Percentiles rank a stretch among this genome's conserved stretches.
Conservation (phyloP, 92 coral and sea anemone genomes). For the Porites rus region DNA sequence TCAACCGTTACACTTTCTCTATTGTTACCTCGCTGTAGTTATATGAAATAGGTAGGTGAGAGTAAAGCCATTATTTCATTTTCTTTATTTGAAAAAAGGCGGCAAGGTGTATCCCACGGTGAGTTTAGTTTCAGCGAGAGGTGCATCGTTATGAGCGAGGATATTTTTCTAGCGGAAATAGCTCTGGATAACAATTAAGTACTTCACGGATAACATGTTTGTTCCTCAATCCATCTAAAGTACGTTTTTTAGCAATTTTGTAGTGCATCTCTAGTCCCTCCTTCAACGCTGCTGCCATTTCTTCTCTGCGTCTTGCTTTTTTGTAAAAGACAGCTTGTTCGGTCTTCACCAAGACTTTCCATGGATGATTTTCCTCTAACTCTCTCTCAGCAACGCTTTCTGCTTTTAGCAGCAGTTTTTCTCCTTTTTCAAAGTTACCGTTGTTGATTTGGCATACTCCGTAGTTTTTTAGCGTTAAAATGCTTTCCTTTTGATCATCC, state of each 20-base stretch:
- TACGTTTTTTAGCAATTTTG: not conserved
- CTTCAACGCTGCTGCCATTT: slow-evolving; percentile 16
- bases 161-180: not conserved
- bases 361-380: slow-evolving; percentile 25
- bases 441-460: slow-evolving; percentile 17
- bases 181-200: not conserved
- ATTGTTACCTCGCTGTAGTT: too few species aligned
- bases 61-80: too few species aligned
- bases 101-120: too few species aligned
- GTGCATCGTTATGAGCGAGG: not conserved
- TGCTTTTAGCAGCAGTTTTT: slow-evolving; percentile 6
- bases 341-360: slow-evolving; percentile 31
- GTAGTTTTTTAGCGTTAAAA: slow-evolving; percentile 38
- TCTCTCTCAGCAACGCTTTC: slow-evolving; percentile 23
- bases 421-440: slow-evolving; percentile 31
- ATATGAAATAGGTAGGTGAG: too few species aligned
- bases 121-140: too few species aligned
- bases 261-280: slow-evolving; percentile 2
- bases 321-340: not conserved
- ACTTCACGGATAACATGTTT: not conserved
- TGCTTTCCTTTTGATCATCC: slow-evolving; percentile 29
- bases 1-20: too few species aligned
- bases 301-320: not conserved
- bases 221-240: not conserved
- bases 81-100: too few species aligned